A percentile compares a stretch with the other conserved stretches of the same genome.
Conservation (phyloP, 2,888 invertebrate genomes). For the Archips crataeganus region DNA sequence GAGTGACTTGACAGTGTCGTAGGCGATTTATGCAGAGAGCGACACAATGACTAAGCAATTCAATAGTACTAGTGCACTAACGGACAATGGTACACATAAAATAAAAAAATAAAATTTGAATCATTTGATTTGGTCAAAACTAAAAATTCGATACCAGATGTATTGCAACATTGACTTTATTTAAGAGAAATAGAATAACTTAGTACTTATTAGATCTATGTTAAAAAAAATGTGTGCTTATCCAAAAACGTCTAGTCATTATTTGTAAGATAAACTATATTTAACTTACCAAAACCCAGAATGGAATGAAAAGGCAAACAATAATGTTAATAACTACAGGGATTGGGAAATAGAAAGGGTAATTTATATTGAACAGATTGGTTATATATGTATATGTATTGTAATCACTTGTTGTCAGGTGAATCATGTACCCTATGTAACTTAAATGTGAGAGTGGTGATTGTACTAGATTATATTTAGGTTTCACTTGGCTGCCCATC, state of each 20-base stretch:
- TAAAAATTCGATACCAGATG: not conserved
- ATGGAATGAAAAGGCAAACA: slow-evolving; percentile 33
- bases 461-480: not conserved
- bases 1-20: no score
- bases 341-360: slow-evolving; percentile 54
- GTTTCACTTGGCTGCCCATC: not conserved
- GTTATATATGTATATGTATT: not conserved
- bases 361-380: slow-evolving; percentile 20
- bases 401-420: slow-evolving; percentile 3
- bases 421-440: not conserved
- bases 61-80: no score
- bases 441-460: not conserved
- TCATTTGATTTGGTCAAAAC: not conserved
- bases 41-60: no score
- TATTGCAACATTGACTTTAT: not conserved
- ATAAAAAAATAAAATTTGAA: not conserved
- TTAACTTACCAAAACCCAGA: slow-evolving; percentile 16
- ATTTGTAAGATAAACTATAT: slow-evolving; percentile 40
- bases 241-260: slow-evolving; percentile 57
- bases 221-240: slow-evolving; percentile 45
- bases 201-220: slow-evolving; percentile 11
- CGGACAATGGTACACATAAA: no score
- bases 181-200: slow-evolving; percentile 27
- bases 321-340: slow-evolving; percentile 56
- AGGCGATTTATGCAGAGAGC: no score